Evolutionary conservation across 2,797 vertebrate genomes (phyloP).

Genomic region (Champsocephalus gunnari): DNA sequence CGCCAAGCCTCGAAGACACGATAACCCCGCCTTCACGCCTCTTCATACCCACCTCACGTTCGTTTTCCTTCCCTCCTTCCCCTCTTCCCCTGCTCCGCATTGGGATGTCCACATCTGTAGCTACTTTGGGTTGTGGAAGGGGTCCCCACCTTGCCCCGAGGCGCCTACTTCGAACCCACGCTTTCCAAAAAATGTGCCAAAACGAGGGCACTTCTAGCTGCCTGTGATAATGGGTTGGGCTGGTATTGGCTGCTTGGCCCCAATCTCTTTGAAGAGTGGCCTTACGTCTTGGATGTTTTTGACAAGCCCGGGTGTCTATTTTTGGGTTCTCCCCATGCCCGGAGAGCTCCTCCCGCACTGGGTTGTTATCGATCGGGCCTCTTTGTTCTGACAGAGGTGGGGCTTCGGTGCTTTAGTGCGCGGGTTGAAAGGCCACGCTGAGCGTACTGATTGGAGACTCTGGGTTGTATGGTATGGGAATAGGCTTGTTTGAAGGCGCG

Average conservation of each 20-base stretch:
- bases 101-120: conserved; percentile 84
- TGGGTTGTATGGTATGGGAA: conserved; percentile 79
- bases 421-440: conserved; percentile 74
- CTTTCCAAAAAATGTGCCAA: conserved; percentile 84
- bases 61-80: conserved; percentile 71
- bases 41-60: conserved; percentile 80
- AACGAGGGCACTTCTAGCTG: conserved; percentile 72
- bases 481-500: conserved; percentile 78
- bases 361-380: conserved; percentile 83
- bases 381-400: conserved; percentile 84
- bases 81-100: conserved; percentile 73
- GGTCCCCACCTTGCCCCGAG: conserved; percentile 83
- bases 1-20: conserved; percentile 86
- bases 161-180: conserved; percentile 82
- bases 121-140: conserved; percentile 80
- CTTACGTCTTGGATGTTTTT: conserved; percentile 82
- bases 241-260: conserved; percentile 82
- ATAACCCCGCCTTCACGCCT: conserved; percentile 84
- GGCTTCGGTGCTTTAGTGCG: conserved; percentile 79
- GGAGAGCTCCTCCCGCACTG: conserved; percentile 79
- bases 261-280: conserved; percentile 84
- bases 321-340: conserved; percentile 85
- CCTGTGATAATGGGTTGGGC: conserved; percentile 75
- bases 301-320: conserved; percentile 85
- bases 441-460: conserved; percentile 91